phyloP scores from a whole-genome alignment of 1,140 invertebrate species.

The Drosophila pseudoobscura region DNA sequence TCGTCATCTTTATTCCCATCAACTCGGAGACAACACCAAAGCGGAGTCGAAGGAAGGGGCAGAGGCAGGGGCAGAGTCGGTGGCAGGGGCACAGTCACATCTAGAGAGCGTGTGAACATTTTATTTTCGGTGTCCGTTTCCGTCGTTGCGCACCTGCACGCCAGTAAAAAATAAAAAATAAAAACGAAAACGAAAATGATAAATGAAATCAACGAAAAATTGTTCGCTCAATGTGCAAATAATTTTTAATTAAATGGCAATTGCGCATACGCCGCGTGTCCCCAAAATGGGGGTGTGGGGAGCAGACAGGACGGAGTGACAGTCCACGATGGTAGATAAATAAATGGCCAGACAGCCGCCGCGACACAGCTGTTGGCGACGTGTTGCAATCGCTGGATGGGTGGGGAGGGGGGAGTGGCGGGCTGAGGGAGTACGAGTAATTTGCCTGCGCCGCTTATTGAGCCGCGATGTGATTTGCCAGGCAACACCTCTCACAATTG shows the following conservation, averaged over 20 bases:
- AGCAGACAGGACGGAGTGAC: background rate
- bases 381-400: conserved; percentile 64
- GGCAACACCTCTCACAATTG: conserved; percentile 76
- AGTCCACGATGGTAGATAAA: conserved; percentile 58
- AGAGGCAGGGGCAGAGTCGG: conserved; percentile 10
- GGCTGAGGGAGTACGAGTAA: conserved; percentile 33
- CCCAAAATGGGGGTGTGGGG: background rate
- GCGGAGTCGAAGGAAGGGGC: too few relatives aligned
- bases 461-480: conserved; percentile 70
- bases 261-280: conserved; percentile 75
- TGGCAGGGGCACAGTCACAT: too few relatives aligned
- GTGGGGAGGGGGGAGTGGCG: background rate
- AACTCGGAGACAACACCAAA: conserved; percentile 9
- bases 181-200: conserved; percentile 49
- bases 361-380: conserved; percentile 74
- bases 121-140: conserved; percentile 59
- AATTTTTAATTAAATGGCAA: conserved; percentile 80
- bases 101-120: conserved; percentile 67
- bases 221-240: conserved; percentile 65
- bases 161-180: conserved; percentile 8
- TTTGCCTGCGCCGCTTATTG: conserved; percentile 65
- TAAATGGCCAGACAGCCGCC: conserved; percentile 55
- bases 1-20: conserved; percentile 53
- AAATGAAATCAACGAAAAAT: conserved; percentile 60
- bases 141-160: conserved; percentile 39